These are phyloP conservation scores for Chironex yamaguchii DNA, from an alignment of 30 jellyfish, hydroid and myxozoan species.

Conservation along the genomic window DNA sequence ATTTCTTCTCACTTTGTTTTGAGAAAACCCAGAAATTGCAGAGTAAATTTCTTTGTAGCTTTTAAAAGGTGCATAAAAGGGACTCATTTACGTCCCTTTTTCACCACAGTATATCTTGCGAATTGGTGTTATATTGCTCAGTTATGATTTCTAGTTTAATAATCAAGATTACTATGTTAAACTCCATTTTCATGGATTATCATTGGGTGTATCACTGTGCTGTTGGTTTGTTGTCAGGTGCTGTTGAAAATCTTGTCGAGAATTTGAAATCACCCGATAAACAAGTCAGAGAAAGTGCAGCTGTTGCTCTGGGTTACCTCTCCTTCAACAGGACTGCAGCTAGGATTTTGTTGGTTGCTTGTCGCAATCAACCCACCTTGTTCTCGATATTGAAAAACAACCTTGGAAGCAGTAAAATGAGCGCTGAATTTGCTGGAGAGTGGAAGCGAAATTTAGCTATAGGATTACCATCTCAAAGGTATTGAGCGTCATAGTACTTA, in stretches of 20 bases:
- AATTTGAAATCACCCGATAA: constrained; percentile 41
- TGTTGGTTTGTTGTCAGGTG: constrained; percentile 45
- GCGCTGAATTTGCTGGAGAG: constrained; percentile 75
- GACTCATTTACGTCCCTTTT: too few species aligned
- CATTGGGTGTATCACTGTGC: not conserved
- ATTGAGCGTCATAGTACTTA: too few species aligned
- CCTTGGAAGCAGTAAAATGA: constrained; percentile 70
- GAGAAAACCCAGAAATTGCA: too few species aligned
- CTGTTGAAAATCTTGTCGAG: constrained; percentile 60
- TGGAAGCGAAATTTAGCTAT: constrained; percentile 68
- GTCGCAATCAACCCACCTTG: constrained; percentile 66
- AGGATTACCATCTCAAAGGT: constrained; percentile 83
- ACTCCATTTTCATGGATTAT: too few species aligned
- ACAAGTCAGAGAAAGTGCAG: constrained; percentile 67
- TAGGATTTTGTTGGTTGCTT: constrained; percentile 66
- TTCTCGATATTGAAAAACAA: constrained; percentile 48
- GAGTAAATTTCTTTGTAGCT: too few species aligned
- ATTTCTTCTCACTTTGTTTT: too few species aligned
- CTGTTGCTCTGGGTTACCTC: constrained; percentile 83
- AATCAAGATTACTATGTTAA: not conserved
- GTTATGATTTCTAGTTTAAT: not conserved
- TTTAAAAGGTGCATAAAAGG: too few species aligned
- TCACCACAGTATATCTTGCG: too few species aligned
- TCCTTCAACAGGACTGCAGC: constrained; percentile 79
- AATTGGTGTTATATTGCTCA: not conserved